Base-by-base conservation (phyloP, 2,113 vertebrate species). In the Corvus moneduloides region DNA sequence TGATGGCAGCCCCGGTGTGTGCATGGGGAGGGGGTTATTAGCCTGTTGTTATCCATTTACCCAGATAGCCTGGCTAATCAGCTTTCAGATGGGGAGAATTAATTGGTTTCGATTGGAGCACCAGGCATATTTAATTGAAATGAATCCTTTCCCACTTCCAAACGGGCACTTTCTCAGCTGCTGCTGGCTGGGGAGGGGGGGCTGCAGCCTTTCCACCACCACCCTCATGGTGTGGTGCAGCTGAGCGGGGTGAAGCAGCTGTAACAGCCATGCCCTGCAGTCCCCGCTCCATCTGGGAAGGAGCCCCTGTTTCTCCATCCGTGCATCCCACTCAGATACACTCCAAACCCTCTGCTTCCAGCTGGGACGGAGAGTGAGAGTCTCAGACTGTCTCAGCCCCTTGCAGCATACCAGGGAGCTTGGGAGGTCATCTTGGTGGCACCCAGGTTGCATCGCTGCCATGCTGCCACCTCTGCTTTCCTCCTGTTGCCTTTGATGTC, bases 31-130 rank as follows among this genome's bases (percentile, higher is more conserved):
- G 87, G 86, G 68, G 85, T 94, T 96, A 93, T 96, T 96, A 97
- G 94, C 77, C 96, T 92, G 88, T 91, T 97, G 74, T 97, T 96
- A 96, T 96, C 96, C 97, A 80, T 95, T 97, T 97, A 94, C 85
- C 75, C 94, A 95, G 93, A 85, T 96, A 97, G 97, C 96, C 95
- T 0, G 1, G 95, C 94, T 97, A 96, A 97, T 98, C 96, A 96
- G 92, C 95, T 96, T 98, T 98, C 95, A 88, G 95, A 97, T 95
- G 96, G 96, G 76, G 77, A 96, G 96, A 95, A 97, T 96, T 97
- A 97, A 98, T 97, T 96, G 97, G 84, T 94, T 97, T 94, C 73
- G n/a, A 91, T 97, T 81, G 81, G 94, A 91, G 84, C 75, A 56
- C 78, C 84, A 78, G 95, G 90, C 95, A 73, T 2, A 19, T 92